Evolutionary conservation across 2,797 vertebrate genomes (phyloP), one percentile per base, ranked within the genome.

Genomic region (Austrolebias charrua): DNA sequence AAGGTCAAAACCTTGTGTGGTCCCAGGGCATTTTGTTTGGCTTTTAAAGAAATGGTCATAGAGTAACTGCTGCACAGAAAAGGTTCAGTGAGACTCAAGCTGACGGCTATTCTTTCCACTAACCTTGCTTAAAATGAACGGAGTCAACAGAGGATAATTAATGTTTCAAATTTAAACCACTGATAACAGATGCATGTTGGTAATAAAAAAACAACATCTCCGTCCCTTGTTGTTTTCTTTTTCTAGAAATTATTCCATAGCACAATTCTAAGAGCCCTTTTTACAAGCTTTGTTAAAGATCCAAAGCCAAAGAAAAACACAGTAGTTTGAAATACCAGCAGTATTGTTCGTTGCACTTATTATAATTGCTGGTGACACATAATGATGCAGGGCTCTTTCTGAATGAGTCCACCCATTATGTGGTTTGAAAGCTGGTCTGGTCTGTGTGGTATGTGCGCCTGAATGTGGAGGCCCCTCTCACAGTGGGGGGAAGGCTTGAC

Each of bases 351-450:
- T 60, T 66, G 65, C 48, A 57, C 53, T 78, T 56, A 63, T 53
- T 67, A 60, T 78, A 84, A 79, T 76, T 74, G 71, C 54, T 67
- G 57, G 54, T 81, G 80, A 81, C 76, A 73, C 50, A 56, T 65
- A 77, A 74, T 70, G 58, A 72, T 54, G 69, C 44, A 28, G 58
- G 58, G 66, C 68, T 58, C 49, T 71, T 71, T 72, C 46, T 70
- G 76, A 79, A 77, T 55, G 71, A 55, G 61, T 38, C 47, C 55
- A 57, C 46, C 44, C 57, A 69, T 74, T 69, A 65, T 49, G 60
- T 48, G 54, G 69, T 57, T 75, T 67, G 68, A 79, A 81, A 69
- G 76, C 60, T 42, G 49, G 56, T 71, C 69, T 75, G 75, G 72
- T 61, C 71, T 75, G 70, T 72, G 66, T 64, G 66, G 55, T 55